Evolutionary conservation across 1,140 invertebrate species (phyloP).

Genomic region (Sesamia nonagrioides): DNA sequence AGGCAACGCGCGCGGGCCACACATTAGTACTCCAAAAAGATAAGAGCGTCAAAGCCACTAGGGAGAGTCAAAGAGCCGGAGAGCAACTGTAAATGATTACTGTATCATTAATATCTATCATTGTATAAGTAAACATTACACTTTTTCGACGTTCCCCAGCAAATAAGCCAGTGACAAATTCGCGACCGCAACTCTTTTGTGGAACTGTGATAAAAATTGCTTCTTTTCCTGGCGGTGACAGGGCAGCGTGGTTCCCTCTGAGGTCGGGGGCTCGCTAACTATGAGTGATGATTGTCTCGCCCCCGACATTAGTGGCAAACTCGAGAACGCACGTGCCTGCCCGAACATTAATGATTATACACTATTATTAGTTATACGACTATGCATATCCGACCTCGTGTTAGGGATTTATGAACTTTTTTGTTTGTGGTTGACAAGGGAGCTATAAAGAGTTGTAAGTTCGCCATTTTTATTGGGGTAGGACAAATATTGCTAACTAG

Average conservation of each 20-base stretch:
- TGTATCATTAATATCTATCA: conserved; percentile 80
- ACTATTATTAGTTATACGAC: conserved; percentile 49
- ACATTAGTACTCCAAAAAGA: not conserved
- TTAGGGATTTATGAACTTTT: conserved; percentile 37
- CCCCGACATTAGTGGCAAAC: conserved; percentile 65
- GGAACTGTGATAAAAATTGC: conserved; percentile 79
- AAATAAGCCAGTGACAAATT: conserved; percentile 83
- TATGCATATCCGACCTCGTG: conserved; percentile 41
- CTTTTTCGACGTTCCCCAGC: conserved; percentile 62
- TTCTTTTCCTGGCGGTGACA: conserved; percentile 72
- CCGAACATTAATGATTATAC: conserved; percentile 64
- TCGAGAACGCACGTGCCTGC: conserved; percentile 66
- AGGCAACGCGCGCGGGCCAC: not conserved
- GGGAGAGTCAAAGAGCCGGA: conserved; percentile 17
- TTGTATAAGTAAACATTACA: conserved; percentile 66
- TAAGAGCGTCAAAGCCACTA: conserved; percentile 19
- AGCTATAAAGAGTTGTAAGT: not conserved
- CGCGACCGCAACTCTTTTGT: conserved; percentile 80
- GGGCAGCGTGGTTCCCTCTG: conserved; percentile 54
- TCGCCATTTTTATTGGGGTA: not conserved
- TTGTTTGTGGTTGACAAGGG: conserved; percentile 14
- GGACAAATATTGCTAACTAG: not conserved
- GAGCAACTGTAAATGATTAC: conserved; percentile 48
- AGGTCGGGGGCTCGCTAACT: conserved; percentile 68
- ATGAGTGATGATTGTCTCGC: conserved; percentile 78